Conservation (phyloP, 2,113 vertebrate genomes). For the Ciconia boyciana region DNA sequence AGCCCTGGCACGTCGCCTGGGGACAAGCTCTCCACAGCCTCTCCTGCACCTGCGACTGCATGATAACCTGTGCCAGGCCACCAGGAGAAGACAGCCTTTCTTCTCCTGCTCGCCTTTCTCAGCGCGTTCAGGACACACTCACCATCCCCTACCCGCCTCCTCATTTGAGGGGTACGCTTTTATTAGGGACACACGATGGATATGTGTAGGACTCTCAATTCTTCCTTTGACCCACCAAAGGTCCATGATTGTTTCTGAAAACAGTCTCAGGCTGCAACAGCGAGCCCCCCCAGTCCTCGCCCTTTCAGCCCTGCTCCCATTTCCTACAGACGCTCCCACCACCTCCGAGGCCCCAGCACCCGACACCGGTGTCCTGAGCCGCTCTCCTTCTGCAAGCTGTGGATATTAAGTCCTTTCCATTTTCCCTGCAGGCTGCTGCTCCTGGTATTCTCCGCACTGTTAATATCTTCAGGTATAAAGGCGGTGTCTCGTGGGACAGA, state of each 20-base stretch:
- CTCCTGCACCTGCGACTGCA: not conserved
- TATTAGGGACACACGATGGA: not conserved
- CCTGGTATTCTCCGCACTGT: not conserved
- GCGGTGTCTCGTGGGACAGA: not conserved
- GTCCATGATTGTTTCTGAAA: not conserved
- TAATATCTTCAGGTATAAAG: not conserved
- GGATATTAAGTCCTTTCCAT: not conserved
- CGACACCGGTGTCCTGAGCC: not conserved
- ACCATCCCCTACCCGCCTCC: not conserved
- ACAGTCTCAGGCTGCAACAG: not conserved
- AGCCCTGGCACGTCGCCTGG: not conserved
- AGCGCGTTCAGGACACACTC: not conserved
- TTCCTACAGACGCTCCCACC: not conserved
- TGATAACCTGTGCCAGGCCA: not conserved
- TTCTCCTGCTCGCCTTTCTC: not conserved
- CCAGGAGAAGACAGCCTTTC: not conserved
- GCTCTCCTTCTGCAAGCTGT: not conserved
- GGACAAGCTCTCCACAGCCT: not conserved
- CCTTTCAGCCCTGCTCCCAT: not conserved
- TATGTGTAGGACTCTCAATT: not conserved
- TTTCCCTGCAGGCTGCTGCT: not conserved
- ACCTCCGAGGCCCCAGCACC: not conserved
- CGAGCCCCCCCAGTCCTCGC: fast-evolving
- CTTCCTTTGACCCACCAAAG: not conserved
- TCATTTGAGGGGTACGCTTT: not conserved